Evolutionary conservation across 2,888 invertebrate genomes (phyloP).

Genomic region (Galerucella nymphaeae): DNA sequence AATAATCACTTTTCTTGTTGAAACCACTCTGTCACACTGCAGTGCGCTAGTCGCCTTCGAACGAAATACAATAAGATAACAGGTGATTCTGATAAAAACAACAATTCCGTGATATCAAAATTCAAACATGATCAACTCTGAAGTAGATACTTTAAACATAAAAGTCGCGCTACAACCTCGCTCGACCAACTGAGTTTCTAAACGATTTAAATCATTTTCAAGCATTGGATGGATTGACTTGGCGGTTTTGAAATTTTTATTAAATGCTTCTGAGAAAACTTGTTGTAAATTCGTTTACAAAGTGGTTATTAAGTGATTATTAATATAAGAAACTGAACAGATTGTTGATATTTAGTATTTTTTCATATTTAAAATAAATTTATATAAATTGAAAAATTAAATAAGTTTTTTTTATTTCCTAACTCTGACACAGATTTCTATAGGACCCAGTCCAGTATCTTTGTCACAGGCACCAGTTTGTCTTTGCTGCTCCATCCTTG

Average conservation of each 20-base stretch:
- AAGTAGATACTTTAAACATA: background rate
- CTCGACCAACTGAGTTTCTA: constrained; percentile 6
- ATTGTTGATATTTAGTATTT: no score
- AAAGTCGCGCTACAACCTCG: constrained; percentile 6
- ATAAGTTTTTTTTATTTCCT: no score
- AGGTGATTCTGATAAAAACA: constrained; percentile 15
- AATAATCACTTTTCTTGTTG: background rate
- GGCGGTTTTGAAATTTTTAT: constrained; percentile 12
- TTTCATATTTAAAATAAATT: no score
- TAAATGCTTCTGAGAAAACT: constrained; percentile 17
- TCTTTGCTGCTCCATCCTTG: no score
- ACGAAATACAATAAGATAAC: constrained; percentile 11
- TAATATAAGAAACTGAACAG: background rate
- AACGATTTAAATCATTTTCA: constrained; percentile 6
- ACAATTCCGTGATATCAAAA: constrained; percentile 15
- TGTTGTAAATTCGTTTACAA: constrained; percentile 11
- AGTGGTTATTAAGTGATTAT: constrained; percentile 1
- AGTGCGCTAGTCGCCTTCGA: background rate
- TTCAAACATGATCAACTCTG: constrained; percentile 14
- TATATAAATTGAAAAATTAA: no score
- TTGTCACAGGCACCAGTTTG: no score
- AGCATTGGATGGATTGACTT: constrained; percentile 1
- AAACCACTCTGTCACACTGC: background rate
- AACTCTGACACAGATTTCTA: no score
- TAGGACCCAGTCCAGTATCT: no score